Evolutionary conservation across 2,113 vertebrate genomes (phyloP).

Genomic region (Pachyramphus minor): DNA sequence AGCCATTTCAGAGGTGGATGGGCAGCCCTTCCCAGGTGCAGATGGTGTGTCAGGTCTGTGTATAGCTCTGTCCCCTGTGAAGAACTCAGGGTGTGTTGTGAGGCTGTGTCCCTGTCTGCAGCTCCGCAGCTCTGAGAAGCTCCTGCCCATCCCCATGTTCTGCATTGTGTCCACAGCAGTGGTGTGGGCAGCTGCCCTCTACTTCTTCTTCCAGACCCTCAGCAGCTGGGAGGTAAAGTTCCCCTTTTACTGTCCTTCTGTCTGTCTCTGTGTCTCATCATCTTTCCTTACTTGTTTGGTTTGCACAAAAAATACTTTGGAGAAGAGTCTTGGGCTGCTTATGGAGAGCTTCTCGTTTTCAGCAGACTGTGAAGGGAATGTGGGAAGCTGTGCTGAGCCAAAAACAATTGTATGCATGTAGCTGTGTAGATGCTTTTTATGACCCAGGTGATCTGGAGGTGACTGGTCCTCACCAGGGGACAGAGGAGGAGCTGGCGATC

Average conservation of each 20-base stretch:
- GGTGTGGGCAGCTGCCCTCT: slow-evolving; percentile 77
- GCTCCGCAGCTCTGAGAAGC: slow-evolving; percentile 78
- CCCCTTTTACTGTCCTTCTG: neutral
- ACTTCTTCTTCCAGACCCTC: slow-evolving; percentile 84
- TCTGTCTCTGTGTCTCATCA: neutral
- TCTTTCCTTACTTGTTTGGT: neutral
- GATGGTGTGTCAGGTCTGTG: neutral
- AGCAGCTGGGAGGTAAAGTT: slow-evolving; percentile 84
- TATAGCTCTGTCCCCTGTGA: neutral
- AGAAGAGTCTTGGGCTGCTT: neutral
- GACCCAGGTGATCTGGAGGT: neutral
- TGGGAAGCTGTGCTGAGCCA: neutral
- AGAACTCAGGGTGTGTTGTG: neutral
- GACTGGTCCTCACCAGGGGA: neutral
- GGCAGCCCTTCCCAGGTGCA: neutral
- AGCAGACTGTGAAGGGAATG: neutral
- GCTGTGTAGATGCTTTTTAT: neutral
- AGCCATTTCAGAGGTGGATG: neutral
- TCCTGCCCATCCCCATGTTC: slow-evolving; percentile 73
- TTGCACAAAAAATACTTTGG: neutral
- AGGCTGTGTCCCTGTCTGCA: slow-evolving; percentile 8
- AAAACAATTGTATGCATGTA: neutral
- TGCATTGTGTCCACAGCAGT: slow-evolving; percentile 76
- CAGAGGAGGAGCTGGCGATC: neutral
- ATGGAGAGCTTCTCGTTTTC: neutral